Conservation (phyloP, 2,113 vertebrate species). For the Vimba vimba region DNA sequence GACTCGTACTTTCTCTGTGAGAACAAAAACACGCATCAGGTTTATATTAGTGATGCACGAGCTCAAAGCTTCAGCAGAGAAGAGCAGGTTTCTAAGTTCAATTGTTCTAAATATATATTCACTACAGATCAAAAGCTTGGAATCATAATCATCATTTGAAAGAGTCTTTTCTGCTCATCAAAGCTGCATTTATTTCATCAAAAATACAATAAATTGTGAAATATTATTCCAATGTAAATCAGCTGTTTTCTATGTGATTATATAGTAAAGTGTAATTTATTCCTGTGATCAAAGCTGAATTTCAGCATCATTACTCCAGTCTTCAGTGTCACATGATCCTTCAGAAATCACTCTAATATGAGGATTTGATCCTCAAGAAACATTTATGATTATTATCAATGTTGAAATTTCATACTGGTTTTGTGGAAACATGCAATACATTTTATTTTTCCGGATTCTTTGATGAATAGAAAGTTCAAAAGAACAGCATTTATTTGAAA, state of each 20-base stretch:
- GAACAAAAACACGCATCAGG: background rate
- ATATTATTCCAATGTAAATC: fast-evolving
- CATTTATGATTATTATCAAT: background rate
- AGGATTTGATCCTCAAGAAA: background rate
- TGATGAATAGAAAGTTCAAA: too few relatives aligned
- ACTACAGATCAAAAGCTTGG: background rate
- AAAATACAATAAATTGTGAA: background rate
- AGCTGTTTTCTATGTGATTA: background rate
- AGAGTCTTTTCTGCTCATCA: background rate
- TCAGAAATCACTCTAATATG: background rate
- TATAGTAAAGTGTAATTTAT: background rate
- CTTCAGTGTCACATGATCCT: constrained; percentile 6
- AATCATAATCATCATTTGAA: too few relatives aligned
- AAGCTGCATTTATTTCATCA: background rate
- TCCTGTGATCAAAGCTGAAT: background rate
- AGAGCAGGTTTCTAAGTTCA: background rate
- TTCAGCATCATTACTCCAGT: background rate
- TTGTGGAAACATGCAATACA: background rate
- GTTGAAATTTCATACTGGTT: background rate
- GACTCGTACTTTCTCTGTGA: constrained; percentile 82
- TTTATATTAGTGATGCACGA: background rate
- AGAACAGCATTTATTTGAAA: too few relatives aligned
- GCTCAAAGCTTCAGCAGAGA: background rate
- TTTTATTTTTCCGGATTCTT: background rate
- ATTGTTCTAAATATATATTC: background rate